A percentile compares a stretch with the other conserved stretches of the same genome.
Conservation (phyloP, 2,113 vertebrate genomes). For the Microtus montanus region DNA sequence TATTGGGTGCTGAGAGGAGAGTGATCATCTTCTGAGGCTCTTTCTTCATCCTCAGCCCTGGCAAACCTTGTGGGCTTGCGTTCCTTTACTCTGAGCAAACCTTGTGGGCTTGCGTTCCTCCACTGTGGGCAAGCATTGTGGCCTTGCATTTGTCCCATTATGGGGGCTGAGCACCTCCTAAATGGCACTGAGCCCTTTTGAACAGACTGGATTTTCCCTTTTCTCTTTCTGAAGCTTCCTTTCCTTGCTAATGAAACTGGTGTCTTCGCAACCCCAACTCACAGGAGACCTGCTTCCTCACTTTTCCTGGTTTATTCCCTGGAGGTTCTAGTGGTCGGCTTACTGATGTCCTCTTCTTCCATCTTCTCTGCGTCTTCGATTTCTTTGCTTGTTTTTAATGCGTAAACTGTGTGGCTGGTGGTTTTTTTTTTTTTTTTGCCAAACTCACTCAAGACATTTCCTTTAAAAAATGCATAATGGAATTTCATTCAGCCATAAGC, state of each 20-base stretch:
- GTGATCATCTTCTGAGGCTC: background rate
- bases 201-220: background rate
- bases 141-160: background rate
- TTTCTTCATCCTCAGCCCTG: background rate
- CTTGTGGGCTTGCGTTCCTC: too few species aligned
- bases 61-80: background rate
- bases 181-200: too few species aligned
- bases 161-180: background rate
- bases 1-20: background rate
- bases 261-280: background rate
- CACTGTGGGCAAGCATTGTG: too few species aligned
- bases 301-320: background rate
- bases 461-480: background rate
- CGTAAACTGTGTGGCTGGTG: background rate
- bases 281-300: background rate
- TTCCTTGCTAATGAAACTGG: background rate
- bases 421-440: background rate
- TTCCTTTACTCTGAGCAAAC: too few species aligned
- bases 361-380: background rate
- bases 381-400: constrained; percentile 15
- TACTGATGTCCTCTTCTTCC: background rate
- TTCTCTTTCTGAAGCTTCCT: background rate
- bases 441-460: background rate
- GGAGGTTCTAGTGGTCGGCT: too few species aligned
- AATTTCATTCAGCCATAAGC: background rate